Base-by-base conservation (phyloP, 2,797 vertebrate genomes). In the Buceros bicornis region DNA sequence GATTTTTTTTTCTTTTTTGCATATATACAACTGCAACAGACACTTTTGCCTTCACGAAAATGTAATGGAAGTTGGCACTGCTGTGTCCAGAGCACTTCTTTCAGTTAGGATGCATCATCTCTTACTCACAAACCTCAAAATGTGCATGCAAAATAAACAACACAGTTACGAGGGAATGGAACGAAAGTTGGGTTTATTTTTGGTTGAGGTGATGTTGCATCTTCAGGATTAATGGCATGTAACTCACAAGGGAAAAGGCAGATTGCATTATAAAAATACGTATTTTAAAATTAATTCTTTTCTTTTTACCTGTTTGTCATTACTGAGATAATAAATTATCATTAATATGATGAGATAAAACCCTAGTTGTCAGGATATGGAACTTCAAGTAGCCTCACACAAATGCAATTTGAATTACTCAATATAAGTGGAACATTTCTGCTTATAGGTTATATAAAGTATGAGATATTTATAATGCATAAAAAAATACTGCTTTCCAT, bases 361-460 rank as follows among this genome's bases (percentile, higher is more conserved):
- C 22, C 20, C 22, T 69, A 76, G 26, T 70, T 80, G 65, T n/a
- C 22, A 66, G 47, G 35, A 82, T 73, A 54, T 35, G 22, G 28
- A 88, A 57, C 31, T 53, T 81, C 15, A 60, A 43, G 13, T 18
- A 89, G 16, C 72, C 35, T 71, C 25, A 72, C 37, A 58, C 4
- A 76, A 90, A 90, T 73, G 67, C 25, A 86, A 50, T 83, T 82
- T 82, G 45, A 87, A 43, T 93, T 82, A 73, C 57, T 66, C 5
- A 54, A 81, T 66, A 87, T 93, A 83, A 90, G 88, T 51, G 4
- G 13, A 85, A 33, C 73, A 76, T 88, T 89, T 95, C n/a, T 45
- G 82, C 76, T 85, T 91, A 65, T 10, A 72, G 6, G 25, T 80
- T 81, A 76, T 24, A 88, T 62, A 88, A 93, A 88, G 28, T 48